Conservation (phyloP, 2,797 vertebrate species). For the Sebastes iracundus region DNA sequence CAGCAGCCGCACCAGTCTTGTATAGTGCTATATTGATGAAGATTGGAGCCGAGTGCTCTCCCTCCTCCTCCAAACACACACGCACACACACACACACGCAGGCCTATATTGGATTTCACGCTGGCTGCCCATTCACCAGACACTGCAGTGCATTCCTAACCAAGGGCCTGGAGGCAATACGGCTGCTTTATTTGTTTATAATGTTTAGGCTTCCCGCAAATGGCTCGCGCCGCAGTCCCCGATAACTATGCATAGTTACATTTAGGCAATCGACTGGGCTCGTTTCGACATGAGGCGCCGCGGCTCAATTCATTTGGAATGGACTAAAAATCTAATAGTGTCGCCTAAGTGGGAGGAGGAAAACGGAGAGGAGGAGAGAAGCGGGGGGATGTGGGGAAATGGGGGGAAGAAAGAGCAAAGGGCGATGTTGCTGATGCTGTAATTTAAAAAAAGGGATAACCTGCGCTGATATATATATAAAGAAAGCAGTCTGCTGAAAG, state of each 20-base stretch:
- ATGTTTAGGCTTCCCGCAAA: constrained; percentile 83
- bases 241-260: constrained; percentile 84
- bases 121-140: constrained; percentile 81
- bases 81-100: not conserved
- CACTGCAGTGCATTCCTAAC: constrained; percentile 79
- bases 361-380: constrained; percentile 33
- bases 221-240: constrained; percentile 69
- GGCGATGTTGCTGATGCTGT: constrained; percentile 25
- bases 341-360: constrained; percentile 55
- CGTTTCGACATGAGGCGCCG: constrained; percentile 72
- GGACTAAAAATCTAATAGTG: constrained; percentile 74
- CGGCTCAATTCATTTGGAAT: constrained; percentile 80
- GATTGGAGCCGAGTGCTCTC: constrained; percentile 74
- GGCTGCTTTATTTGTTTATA: constrained; percentile 85
- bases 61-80: constrained; percentile 50
- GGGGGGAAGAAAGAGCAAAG: constrained; percentile 24
- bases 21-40: constrained; percentile 76
- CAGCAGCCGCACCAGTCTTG: constrained; percentile 65
- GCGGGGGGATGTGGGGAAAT: constrained; percentile 37
- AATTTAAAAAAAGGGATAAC: constrained; percentile 67
- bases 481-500: constrained; percentile 5
- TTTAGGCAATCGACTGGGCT: constrained; percentile 84
- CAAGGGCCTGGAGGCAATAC: constrained; percentile 79
- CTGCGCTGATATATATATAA: constrained; percentile 33
- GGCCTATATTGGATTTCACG: constrained; percentile 78